Evolutionary conservation across 2,888 invertebrate species (phyloP).

Genomic region (Latrodectus hesperus): DNA sequence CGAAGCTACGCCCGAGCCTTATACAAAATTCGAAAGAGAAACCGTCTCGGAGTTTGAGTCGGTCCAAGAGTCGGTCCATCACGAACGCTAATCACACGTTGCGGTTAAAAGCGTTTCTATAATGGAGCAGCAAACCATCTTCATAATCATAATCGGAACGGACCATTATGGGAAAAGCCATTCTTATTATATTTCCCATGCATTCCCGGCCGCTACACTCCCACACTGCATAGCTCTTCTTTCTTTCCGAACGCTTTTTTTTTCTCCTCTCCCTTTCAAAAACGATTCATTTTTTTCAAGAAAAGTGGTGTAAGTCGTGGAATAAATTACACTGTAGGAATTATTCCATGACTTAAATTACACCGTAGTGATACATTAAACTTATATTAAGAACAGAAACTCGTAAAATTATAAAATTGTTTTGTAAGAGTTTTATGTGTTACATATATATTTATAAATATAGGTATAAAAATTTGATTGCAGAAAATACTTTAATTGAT

Average conservation of each 20-base stretch:
- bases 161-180: conserved; percentile 65
- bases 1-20: conserved; percentile 56
- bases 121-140: conserved; percentile 52
- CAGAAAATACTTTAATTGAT: too few species aligned
- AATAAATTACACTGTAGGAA: conserved; percentile 5
- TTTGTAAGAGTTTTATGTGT: too few species aligned
- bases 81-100: conserved; percentile 56
- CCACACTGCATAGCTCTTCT: conserved; percentile 6
- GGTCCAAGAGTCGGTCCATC: conserved; percentile 24
- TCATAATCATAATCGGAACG: conserved; percentile 66
- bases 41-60: conserved; percentile 1
- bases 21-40: background rate
- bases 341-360: background rate
- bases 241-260: conserved; percentile 23
- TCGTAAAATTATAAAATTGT: too few species aligned
- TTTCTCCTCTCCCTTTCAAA: background rate
- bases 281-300: background rate
- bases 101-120: conserved; percentile 58
- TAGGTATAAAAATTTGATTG: too few species aligned
- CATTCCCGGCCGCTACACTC: conserved; percentile 11
- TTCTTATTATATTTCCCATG: conserved; percentile 53
- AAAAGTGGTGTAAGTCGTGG: conserved; percentile 35
- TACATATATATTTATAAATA: too few species aligned
- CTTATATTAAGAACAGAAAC: too few species aligned
- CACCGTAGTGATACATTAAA: too few species aligned